Evolutionary conservation across 2,888 invertebrate genomes (phyloP), one percentile per base, ranked within the genome.

Genomic region (Drosophila niveifrons): DNA sequence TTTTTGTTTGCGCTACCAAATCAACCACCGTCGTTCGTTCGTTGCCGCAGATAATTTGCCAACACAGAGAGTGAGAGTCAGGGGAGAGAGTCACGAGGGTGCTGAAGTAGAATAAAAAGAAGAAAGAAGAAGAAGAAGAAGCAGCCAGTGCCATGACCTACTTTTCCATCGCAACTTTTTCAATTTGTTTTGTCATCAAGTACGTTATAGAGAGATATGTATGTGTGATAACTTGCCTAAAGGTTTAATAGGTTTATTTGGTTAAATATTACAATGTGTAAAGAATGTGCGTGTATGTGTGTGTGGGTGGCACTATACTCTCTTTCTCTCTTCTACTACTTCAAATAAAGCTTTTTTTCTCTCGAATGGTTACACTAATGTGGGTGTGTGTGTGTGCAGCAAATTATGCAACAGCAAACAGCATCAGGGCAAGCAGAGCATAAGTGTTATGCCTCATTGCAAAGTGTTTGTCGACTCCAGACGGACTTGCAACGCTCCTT

Each of bases 1-100:
- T 23, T 75, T 72, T 74, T 80, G 82, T 72, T 77, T 58, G 69
- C 65, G 70, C 65, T 78, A 72, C 78, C 82, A 82, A 83, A 83
- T 83, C 83, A 83, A 83, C 87, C 83, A 83, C 87, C 78, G 34
- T 28, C 58, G 68, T 36, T 23, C 23, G 23, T 23, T 23, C 44
- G 57, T 8, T 44, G 51, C 34, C 82, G 83, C 82, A 86, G 87
- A 83, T 83, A 83, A 83, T 86, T 87, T 82, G 77, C 85, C 72
- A 73, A n/a, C n/a, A n/a, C n/a, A n/a, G n/a, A n/a, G n/a, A 80
- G 80, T 46, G 77, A 58, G 77, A 58, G 67, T 59, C 66, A 36
- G 36, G 47, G 66, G 48, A 58, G 48, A 58, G 56, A 29, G 53
- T 41, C 51, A 58, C 34, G 50, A 47, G 55, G 46, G 51, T 10